Conservation (phyloP, 1,140 invertebrate genomes). For the Akabosia matsudoensis region DNA sequence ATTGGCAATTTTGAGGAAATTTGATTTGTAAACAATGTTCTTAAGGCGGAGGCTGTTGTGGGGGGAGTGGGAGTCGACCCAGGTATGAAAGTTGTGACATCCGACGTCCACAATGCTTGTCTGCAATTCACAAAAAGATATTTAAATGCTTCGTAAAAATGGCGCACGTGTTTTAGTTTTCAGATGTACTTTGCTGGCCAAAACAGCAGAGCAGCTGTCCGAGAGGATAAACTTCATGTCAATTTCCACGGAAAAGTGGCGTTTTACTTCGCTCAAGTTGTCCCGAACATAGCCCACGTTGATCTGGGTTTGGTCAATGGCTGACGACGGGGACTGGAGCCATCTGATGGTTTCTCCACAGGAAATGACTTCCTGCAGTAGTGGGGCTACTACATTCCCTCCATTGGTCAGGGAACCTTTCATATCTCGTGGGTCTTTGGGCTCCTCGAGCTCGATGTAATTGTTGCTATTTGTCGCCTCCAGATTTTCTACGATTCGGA, state of each 20-base stretch:
- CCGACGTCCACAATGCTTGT: not conserved
- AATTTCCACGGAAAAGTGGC: slow-evolving; percentile 2
- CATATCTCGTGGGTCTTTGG: not conserved
- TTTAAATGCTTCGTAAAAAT: not conserved
- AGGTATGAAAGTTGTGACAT: not conserved
- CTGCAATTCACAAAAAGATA: not conserved
- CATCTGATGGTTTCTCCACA: not conserved
- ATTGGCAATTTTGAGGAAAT: slow-evolving; percentile 5
- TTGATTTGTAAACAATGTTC: not conserved
- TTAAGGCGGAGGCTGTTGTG: not conserved
- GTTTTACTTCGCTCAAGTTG: not conserved
- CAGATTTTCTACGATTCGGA: slow-evolving; percentile 5
- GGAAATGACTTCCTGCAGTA: not conserved
- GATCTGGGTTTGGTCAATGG: not conserved
- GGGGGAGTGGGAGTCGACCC: not conserved
- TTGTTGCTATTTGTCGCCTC: not conserved
- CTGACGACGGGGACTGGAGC: not conserved
- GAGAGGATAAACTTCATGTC: slow-evolving; percentile 6
- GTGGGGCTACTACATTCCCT: too few species aligned
- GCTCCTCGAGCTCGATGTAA: not conserved
- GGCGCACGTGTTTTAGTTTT: not conserved
- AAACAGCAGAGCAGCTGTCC: not conserved
- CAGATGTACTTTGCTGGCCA: not conserved
- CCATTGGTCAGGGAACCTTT: too few species aligned
- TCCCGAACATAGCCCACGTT: not conserved